Evolutionary conservation across 1,140 invertebrate genomes (phyloP).

Genomic region (Drosophila quadrilineata): DNA sequence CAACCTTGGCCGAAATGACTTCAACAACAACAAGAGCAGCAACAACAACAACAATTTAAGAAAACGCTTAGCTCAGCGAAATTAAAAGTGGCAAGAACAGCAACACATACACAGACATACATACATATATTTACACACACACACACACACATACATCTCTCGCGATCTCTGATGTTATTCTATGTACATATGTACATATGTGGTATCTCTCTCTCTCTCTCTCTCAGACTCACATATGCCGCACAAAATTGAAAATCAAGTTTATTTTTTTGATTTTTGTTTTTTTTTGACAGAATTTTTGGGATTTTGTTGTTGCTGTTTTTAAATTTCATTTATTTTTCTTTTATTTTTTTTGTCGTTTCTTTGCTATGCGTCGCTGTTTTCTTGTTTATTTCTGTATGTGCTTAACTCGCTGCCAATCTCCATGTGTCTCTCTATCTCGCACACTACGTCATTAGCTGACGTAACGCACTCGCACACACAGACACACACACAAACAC

Average conservation of each 20-base stretch:
- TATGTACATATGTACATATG: too few relatives aligned
- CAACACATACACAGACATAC: neutral
- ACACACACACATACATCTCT: neutral
- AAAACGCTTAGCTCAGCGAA: slow-evolving; percentile 57
- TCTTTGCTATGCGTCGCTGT: neutral
- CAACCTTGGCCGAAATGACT: slow-evolving; percentile 71
- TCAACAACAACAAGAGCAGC: slow-evolving; percentile 31
- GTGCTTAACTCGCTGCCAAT: slow-evolving; percentile 3
- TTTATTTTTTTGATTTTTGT: slow-evolving; percentile 2
- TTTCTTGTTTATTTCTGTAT: slow-evolving; percentile 13
- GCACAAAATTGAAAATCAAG: slow-evolving; percentile 31
- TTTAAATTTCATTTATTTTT: too few relatives aligned
- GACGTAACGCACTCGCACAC: slow-evolving; percentile 10
- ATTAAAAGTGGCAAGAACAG: slow-evolving; percentile 32
- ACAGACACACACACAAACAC: neutral
- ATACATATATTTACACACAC: neutral
- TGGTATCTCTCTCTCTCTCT: too few relatives aligned
- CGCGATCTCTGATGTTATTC: too few relatives aligned
- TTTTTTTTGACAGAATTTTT: slow-evolving; percentile 11
- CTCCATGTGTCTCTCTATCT: neutral
- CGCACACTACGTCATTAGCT: neutral
- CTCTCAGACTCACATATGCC: too few relatives aligned
- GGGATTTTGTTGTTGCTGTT: slow-evolving; percentile 18
- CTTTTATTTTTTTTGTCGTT: too few relatives aligned
- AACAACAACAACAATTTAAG: slow-evolving; percentile 30